phyloP scores from a whole-genome alignment of 1,140 invertebrate species.

The Trinorchestia longiramus region DNA sequence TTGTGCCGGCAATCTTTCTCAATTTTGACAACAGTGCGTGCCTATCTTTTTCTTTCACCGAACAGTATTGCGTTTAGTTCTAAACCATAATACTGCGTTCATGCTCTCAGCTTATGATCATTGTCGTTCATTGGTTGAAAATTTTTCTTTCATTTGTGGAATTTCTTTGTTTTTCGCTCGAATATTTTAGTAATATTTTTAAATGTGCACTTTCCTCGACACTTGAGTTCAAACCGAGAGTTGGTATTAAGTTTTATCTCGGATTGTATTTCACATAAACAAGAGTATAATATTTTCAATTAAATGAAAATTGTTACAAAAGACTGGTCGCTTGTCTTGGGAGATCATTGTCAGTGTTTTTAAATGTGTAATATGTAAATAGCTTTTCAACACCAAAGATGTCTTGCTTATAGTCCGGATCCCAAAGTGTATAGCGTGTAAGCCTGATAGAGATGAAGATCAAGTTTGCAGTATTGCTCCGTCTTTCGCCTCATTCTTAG shows the following conservation, averaged over 20 bases:
- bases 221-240: background rate
- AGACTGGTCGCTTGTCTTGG: background rate
- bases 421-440: slow-evolving; percentile 44
- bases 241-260: background rate
- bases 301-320: background rate
- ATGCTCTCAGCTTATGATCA: background rate
- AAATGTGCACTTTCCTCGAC: background rate
- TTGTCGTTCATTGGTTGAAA: background rate
- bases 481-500: background rate
- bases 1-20: background rate
- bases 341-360: background rate
- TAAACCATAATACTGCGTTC: background rate
- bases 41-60: background rate
- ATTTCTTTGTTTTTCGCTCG: background rate
- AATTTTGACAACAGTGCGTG: background rate
- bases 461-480: slow-evolving; percentile 28
- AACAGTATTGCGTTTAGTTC: background rate
- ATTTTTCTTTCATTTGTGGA: background rate
- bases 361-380: slow-evolving; percentile 25
- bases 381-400: slow-evolving; percentile 51
- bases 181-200: background rate
- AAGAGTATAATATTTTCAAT: background rate
- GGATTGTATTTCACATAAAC: background rate
- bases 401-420: slow-evolving; percentile 38
- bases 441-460: slow-evolving; percentile 19